These are phyloP conservation scores for Tineola bisselliella DNA, from an alignment of 2,888 invertebrate species.

Conservation along the genomic window DNA sequence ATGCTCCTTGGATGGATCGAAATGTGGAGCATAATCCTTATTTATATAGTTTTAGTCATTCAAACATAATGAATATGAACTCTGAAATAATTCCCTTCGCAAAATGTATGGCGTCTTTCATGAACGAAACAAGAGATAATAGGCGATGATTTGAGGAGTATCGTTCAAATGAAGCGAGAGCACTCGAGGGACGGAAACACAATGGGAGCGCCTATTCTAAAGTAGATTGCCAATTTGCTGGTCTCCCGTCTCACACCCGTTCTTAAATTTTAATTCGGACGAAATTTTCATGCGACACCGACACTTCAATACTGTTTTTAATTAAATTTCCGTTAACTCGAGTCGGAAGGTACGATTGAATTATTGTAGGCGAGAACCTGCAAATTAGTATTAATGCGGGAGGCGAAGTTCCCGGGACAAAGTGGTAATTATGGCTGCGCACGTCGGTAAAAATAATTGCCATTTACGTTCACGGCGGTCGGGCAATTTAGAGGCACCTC, in stretches of 20 bases:
- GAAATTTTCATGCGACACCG: constrained; percentile 15
- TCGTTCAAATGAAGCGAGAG: constrained; percentile 13
- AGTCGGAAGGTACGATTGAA: constrained; percentile 35
- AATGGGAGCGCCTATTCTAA: constrained; percentile 2
- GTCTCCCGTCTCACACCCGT: constrained; percentile 8
- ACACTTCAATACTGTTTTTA: constrained; percentile 18
- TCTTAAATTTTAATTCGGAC: constrained; percentile 14
- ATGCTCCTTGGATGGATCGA: constrained; percentile 26
- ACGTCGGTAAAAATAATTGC: constrained; percentile 21
- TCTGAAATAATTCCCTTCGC: neutral
- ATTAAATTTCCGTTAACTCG: constrained; percentile 29
- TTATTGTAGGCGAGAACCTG: constrained; percentile 36
- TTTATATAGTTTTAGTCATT: constrained; percentile 9
- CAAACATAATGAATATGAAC: constrained; percentile 5
- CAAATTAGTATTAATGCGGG: constrained; percentile 30
- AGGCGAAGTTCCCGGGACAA: constrained; percentile 17
- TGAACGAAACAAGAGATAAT: constrained; percentile 9
- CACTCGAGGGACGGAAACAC: neutral
- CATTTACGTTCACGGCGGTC: constrained; percentile 8
- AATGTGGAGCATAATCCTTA: constrained; percentile 17
- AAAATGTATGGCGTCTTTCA: constrained; percentile 9
- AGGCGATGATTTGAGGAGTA: constrained; percentile 9
- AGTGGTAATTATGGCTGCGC: constrained; percentile 19
- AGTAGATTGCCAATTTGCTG: constrained; percentile 13
- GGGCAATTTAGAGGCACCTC: constrained; percentile 5